These are phyloP conservation scores for Heliopora coerulea DNA, from an alignment of 92 coral and sea anemone species.

Conservation along the genomic window DNA sequence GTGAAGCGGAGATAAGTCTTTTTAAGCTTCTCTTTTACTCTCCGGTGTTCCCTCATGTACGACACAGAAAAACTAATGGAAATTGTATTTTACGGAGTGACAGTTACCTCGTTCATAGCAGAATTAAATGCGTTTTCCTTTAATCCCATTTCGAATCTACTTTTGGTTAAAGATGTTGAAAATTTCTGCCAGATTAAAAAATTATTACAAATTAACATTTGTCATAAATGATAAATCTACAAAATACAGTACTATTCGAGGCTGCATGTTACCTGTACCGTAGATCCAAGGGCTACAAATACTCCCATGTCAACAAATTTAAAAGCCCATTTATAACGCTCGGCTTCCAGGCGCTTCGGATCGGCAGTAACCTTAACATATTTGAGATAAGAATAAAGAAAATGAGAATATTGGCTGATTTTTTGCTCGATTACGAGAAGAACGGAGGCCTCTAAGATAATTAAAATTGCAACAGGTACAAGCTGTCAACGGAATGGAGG, in stretches of 20 bases:
- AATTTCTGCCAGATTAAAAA: conserved; percentile 52
- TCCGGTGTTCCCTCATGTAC: too few species aligned
- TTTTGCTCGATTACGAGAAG: too few species aligned
- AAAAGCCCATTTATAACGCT: conserved; percentile 76
- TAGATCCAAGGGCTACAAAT: conserved; percentile 81
- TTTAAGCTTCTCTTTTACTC: too few species aligned
- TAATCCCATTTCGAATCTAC: conserved; percentile 68
- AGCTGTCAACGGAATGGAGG: too few species aligned
- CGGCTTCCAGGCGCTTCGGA: conserved; percentile 58
- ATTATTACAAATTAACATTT: too few species aligned
- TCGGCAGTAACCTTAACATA: conserved; percentile 61
- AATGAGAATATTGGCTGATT: too few species aligned
- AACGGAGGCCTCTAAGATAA: too few species aligned
- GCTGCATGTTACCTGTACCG: conserved; percentile 91
- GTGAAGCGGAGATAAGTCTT: too few species aligned
- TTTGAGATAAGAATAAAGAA: background rate
- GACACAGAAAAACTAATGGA: too few species aligned
- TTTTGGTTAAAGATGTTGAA: conserved; percentile 61
- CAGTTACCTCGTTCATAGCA: conserved; percentile 62
- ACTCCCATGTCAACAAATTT: conserved; percentile 85
- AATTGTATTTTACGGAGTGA: background rate
- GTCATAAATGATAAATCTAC: too few species aligned
- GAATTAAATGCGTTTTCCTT: conserved; percentile 70
- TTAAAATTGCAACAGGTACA: too few species aligned
- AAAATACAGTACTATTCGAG: too few species aligned